Evolutionary conservation across 2,888 invertebrate genomes (phyloP), one percentile per base, ranked within the genome.

Genomic region (Parnassius mnemosyne): DNA sequence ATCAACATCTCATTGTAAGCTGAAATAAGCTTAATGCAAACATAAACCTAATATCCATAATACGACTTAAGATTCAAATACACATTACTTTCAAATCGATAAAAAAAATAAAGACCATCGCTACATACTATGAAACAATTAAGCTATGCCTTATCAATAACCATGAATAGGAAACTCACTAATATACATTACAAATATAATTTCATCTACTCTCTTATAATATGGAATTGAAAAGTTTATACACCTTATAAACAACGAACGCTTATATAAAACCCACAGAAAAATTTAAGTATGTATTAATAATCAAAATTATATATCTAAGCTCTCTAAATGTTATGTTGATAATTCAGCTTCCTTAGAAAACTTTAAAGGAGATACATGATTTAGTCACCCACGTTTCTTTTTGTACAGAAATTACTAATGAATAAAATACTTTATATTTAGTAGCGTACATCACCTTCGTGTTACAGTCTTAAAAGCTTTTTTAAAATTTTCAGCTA

Each of bases 181-280:
- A 49, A 52, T 61, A 47, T 61, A 57, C 34, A 57, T 62, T 62
- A 62, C 57, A 62, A 62, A 62, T 62, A 62, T 62, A 62, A 58
- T 57, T 58, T 46, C 13, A 34, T 56, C 53, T 63, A 62, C 44
- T 62, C 54, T 58, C 58, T 63, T 58, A 63, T 10, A 42, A n/a
- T 51, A 54, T 63, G 44, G 58, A 58, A 62, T 20, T 56, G 20
- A 50, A 50, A 34, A 25, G n/a, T 13, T 20, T 56, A 53, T 42
- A 52, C 34, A 52, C 11, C 13, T 46, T 52, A 46, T 25, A 50
- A 44, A 52, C 52, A 56, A 51, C 20, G 9, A 61, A 51, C 34
- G 56, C 10, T 52, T n/a, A 61, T n/a, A 46, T 13, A 49, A 9
- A n/a, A 13, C 10, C 13, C 12, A 49, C 13, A 13, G 49, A 12